Evolutionary conservation across 2,888 invertebrate species (phyloP).

Genomic region (Drosophila buzzatii): DNA sequence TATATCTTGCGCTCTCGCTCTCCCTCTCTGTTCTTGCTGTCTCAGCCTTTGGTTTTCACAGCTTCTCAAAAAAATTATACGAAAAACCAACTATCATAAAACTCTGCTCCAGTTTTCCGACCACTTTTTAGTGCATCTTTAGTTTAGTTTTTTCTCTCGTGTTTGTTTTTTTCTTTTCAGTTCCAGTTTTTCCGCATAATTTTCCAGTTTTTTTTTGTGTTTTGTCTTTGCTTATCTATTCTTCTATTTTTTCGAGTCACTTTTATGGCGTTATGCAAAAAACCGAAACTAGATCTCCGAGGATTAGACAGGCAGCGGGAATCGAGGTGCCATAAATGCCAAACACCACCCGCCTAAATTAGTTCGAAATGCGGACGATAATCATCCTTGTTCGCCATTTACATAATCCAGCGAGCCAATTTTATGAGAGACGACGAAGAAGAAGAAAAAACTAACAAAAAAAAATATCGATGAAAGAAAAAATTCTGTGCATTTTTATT

Average conservation of each 20-base stretch:
- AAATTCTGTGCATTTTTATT: conserved; percentile 63
- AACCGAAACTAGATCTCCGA: conserved; percentile 58
- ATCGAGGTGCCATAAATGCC: conserved; percentile 43
- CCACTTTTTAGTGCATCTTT: conserved; percentile 64
- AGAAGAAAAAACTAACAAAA: conserved; percentile 13
- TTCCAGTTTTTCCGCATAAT: conserved; percentile 6
- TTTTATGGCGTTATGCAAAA: conserved; percentile 55
- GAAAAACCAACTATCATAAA: conserved; percentile 37
- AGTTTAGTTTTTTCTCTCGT: conserved; percentile 25
- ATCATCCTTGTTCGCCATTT: conserved; percentile 30
- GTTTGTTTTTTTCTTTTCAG: background rate
- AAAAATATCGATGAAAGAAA: conserved; percentile 15
- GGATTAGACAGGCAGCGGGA: conserved; percentile 39
- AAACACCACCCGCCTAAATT: conserved; percentile 75
- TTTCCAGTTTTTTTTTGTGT: conserved; percentile 6
- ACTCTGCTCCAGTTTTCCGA: conserved; percentile 68
- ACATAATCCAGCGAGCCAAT: conserved; percentile 18
- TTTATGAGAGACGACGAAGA: conserved; percentile 36
- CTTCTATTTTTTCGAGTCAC: conserved; percentile 26
- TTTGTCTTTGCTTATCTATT: background rate
- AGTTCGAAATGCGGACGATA: conserved; percentile 63
- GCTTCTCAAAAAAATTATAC: conserved; percentile 15
- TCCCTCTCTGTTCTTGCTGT: background rate
- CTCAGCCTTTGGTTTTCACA: background rate
- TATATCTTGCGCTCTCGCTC: background rate